These are phyloP conservation scores for Sebastes miniatus DNA, from an alignment of 2,797 vertebrate species.

Conservation along the genomic window DNA sequence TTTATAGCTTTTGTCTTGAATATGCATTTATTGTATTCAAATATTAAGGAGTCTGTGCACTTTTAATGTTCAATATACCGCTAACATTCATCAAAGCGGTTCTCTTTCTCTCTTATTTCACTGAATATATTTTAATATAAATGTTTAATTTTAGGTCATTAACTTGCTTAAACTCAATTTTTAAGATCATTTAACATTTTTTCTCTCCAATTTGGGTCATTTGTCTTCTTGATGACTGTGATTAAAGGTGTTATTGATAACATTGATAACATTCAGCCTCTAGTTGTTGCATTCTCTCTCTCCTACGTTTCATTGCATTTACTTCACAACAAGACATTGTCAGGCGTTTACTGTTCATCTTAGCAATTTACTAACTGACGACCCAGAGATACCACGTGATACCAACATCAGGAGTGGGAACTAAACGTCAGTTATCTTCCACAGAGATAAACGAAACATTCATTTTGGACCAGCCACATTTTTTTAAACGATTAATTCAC, in stretches of 20 bases:
- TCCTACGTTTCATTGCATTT: too few relatives aligned
- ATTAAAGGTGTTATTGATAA: background rate
- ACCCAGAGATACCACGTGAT: too few relatives aligned
- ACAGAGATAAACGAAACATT: too few relatives aligned
- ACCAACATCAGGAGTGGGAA: too few relatives aligned
- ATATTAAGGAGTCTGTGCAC: constrained; percentile 1
- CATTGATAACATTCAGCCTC: too few relatives aligned
- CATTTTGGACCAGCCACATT: too few relatives aligned
- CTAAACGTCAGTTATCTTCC: too few relatives aligned
- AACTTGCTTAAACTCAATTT: background rate
- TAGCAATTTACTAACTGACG: too few relatives aligned
- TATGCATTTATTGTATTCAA: constrained; percentile 37
- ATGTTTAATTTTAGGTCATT: constrained; percentile 7
- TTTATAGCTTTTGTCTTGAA: constrained; percentile 51
- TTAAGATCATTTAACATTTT: background rate
- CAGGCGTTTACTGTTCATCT: too few relatives aligned
- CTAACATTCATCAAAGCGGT: background rate
- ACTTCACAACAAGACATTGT: too few relatives aligned
- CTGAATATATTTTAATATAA: constrained; percentile 4
- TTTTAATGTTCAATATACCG: background rate
- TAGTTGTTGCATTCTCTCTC: too few relatives aligned
- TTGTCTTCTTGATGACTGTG: constrained; percentile 1
- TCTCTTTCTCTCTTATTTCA: background rate
- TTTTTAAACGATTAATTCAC: too few relatives aligned
- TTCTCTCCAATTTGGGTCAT: background rate